Evolutionary conservation across 2,113 vertebrate genomes (phyloP).

Genomic region (Glaucidium brasilianum): DNA sequence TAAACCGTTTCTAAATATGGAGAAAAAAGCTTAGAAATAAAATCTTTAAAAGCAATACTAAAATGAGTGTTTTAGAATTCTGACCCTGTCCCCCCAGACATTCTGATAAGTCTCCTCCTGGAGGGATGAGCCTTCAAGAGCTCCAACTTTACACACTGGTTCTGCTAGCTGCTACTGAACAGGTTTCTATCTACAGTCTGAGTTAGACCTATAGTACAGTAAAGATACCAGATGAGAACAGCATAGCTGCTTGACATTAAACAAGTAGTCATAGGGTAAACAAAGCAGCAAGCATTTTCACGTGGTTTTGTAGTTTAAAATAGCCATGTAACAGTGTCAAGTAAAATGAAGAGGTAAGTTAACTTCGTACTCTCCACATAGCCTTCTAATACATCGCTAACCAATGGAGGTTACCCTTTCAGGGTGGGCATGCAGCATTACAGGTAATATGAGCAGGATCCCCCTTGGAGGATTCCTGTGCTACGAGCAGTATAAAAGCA

Average conservation of each 20-base stretch:
- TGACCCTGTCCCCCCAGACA: not conserved
- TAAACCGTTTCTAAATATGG: not conserved
- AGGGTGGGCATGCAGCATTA: not conserved
- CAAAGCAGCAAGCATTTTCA: not conserved
- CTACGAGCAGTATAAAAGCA: not conserved
- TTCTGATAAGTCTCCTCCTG: not conserved
- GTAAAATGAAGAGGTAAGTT: not conserved
- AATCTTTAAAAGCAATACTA: not conserved
- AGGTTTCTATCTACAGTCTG: not conserved
- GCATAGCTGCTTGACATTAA: not conserved
- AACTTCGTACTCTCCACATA: not conserved
- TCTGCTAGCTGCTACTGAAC: not conserved
- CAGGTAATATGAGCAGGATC: not conserved
- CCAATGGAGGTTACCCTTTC: not conserved
- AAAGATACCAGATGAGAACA: not conserved
- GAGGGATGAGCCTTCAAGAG: not conserved
- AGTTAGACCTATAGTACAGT: not conserved
- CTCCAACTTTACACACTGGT: not conserved
- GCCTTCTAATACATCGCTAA: not conserved
- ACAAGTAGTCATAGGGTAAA: not conserved
- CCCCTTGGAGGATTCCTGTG: not conserved
- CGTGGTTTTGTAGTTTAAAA: not conserved
- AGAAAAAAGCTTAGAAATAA: not conserved
- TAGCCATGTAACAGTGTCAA: not conserved
- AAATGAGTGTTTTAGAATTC: not conserved